A percentile compares a stretch with the other conserved stretches of the same genome.
These are phyloP conservation scores for Murina feae DNA, from an alignment of 2,113 vertebrate species.

Conservation along the genomic window DNA sequence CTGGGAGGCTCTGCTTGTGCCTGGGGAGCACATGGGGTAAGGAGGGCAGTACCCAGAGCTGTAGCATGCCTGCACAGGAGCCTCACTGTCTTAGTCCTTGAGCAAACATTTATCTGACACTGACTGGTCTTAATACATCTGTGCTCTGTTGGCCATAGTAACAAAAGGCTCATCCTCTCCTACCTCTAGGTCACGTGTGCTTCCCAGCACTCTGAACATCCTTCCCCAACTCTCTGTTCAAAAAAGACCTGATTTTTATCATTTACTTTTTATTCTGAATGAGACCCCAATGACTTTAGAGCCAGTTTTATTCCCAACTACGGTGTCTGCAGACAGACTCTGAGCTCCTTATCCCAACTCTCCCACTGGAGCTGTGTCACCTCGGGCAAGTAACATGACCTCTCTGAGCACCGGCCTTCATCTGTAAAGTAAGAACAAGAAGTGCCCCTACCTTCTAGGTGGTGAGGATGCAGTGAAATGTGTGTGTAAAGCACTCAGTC, in stretches of 20 bases:
- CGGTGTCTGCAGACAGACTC: background rate
- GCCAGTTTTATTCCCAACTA: background rate
- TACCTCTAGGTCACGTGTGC: background rate
- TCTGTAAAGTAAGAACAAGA: background rate
- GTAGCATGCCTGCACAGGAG: accelerated
- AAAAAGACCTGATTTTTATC: background rate
- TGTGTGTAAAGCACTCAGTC: background rate
- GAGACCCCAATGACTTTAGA: background rate
- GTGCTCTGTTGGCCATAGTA: background rate
- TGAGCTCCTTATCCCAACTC: background rate
- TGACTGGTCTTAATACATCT: background rate
- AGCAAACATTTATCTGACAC: background rate
- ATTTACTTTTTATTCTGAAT: conserved; percentile 7
- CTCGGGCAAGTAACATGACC: background rate
- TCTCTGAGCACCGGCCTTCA: background rate
- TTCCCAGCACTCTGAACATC: background rate
- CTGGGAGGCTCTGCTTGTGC: background rate
- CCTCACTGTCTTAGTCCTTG: background rate
- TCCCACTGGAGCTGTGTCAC: background rate
- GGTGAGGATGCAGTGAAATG: background rate
- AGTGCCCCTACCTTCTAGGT: background rate
- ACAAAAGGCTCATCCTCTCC: background rate
- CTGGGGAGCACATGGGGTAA: accelerated
- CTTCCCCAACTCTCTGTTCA: background rate
- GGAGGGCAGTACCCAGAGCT: background rate